These are phyloP conservation scores for Napeogenes inachia DNA, from an alignment of 2,888 invertebrate species.

Conservation along the genomic window DNA sequence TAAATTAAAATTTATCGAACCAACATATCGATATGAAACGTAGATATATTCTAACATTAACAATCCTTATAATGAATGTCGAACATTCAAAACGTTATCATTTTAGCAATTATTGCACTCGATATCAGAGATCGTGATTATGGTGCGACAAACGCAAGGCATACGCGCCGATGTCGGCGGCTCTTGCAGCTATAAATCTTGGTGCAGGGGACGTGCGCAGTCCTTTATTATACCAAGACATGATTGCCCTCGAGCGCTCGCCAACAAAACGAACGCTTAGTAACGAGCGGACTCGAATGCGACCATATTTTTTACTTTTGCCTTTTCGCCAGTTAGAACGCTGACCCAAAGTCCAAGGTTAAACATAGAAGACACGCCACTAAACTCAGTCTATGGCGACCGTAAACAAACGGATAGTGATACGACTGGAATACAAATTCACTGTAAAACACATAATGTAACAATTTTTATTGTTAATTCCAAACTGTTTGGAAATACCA, in stretches of 20 bases:
- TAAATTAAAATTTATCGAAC: no score
- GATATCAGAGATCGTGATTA: constrained; percentile 52
- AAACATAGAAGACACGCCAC: neutral
- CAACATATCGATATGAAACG: no score
- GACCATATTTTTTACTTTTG: constrained; percentile 45
- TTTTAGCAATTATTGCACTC: constrained; percentile 51
- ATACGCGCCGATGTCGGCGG: constrained; percentile 53
- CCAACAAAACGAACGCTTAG: constrained; percentile 66
- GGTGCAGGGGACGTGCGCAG: constrained; percentile 63
- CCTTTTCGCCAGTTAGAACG: constrained; percentile 27
- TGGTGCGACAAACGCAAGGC: constrained; percentile 66
- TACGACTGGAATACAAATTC: constrained; percentile 55
- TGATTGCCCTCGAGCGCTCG: constrained; percentile 71
- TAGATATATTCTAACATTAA: neutral
- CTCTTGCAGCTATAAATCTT: constrained; percentile 63
- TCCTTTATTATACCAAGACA: constrained; percentile 74
- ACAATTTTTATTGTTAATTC: constrained; percentile 39
- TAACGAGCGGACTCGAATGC: constrained; percentile 47
- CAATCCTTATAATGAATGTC: neutral
- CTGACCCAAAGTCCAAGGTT: constrained; percentile 8
- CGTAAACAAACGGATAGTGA: constrained; percentile 46
- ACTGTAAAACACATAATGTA: constrained; percentile 58
- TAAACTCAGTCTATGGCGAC: constrained; percentile 31
- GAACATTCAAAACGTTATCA: neutral
- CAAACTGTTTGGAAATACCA: constrained; percentile 23